A percentile compares a stretch with the other conserved stretches of the same genome.
Conservation (phyloP, 2,797 vertebrate genomes). For the Ctenopoma multispine region DNA sequence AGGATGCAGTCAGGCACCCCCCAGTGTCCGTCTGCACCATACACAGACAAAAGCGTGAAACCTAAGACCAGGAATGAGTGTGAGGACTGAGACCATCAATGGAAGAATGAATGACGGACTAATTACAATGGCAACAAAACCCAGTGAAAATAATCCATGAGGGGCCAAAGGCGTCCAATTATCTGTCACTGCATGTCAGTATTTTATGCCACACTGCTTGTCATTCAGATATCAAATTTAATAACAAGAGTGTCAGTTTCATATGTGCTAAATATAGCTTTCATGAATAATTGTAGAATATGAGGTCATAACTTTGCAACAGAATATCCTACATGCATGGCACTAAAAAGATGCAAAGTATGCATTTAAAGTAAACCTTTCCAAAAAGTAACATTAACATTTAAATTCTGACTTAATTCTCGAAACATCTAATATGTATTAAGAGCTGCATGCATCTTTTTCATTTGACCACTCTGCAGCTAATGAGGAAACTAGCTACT, state of each 20-base stretch:
- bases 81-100: constrained; percentile 56
- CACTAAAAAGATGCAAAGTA: background rate
- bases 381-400: background rate
- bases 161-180: constrained; percentile 44
- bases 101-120: constrained; percentile 64
- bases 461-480: background rate
- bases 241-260: constrained; percentile 15
- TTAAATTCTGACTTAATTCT: background rate
- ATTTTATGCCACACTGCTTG: constrained; percentile 12
- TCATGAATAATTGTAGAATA: constrained; percentile 39
- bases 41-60: constrained; percentile 67
- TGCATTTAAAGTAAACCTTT: background rate
- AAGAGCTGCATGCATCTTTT: background rate
- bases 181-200: constrained; percentile 31
- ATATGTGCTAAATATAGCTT: constrained; percentile 43
- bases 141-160: constrained; percentile 61
- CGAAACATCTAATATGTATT: background rate
- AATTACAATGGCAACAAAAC: constrained; percentile 73
- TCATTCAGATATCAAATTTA: constrained; percentile 46
- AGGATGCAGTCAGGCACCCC: constrained; percentile 33
- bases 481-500: background rate
- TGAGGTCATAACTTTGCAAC: background rate
- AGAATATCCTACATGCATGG: background rate
- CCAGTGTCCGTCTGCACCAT: constrained; percentile 50
- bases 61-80: constrained; percentile 54